Conservation (phyloP, 2,113 vertebrate genomes). For the Oncorhynchus clarkii region DNA sequence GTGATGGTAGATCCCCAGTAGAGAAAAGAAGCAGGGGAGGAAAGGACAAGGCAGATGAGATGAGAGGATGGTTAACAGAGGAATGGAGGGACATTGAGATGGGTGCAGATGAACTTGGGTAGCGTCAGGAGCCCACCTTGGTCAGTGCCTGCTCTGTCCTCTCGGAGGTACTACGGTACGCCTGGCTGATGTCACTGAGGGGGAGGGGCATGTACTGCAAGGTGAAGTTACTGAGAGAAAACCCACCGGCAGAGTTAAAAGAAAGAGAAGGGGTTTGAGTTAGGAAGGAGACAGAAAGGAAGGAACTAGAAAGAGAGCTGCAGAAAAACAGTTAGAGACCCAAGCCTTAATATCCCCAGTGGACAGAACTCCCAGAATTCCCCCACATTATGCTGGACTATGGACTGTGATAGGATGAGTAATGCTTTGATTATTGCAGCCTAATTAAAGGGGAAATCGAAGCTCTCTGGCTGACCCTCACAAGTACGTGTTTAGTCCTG, state of each 20-base stretch:
- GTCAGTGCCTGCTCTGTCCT: conserved; percentile 86
- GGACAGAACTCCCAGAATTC: conserved; percentile 16
- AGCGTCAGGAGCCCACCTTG: conserved; percentile 71
- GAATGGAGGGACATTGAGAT: neutral
- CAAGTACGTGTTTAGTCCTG: no score
- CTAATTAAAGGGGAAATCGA: neutral
- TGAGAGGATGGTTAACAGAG: conserved; percentile 1
- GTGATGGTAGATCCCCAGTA: neutral
- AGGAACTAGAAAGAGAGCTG: no score
- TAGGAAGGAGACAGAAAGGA: neutral
- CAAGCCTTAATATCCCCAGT: conserved; percentile 50
- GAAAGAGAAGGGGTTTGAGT: conserved; percentile 7
- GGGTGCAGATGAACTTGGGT: neutral
- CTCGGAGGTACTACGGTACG: conserved; percentile 85
- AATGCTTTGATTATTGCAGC: neutral
- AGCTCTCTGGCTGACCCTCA: no score
- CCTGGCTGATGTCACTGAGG: conserved; percentile 87
- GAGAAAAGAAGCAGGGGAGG: neutral
- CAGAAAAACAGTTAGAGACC: no score
- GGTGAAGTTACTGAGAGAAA: conserved; percentile 81
- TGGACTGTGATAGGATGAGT: no score
- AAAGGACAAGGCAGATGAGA: neutral
- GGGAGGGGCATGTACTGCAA: conserved; percentile 92
- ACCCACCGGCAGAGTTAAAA: neutral
- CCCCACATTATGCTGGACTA: no score